Evolutionary conservation across 2,113 vertebrate species (phyloP), one percentile per base, ranked within the genome.

Genomic region (Pao palembangensis): DNA sequence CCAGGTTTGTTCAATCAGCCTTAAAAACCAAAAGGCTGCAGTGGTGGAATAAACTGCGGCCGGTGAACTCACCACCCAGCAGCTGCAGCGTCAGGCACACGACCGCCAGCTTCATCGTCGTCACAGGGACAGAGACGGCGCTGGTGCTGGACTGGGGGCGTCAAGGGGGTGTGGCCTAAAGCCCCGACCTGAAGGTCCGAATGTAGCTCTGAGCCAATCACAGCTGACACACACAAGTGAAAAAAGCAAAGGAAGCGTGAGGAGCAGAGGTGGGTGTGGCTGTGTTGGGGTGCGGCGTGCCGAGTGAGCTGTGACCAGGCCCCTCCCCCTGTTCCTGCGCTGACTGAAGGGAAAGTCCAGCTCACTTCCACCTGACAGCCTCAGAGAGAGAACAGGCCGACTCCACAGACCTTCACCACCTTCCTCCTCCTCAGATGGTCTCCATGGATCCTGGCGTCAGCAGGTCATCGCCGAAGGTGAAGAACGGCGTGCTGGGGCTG

Each of bases 311-410:
- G 8, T 18, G 51, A 56, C 14, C 18, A 10, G 61, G 70, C 66
- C 51, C 67, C 73, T 63, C 73, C 65, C 65, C 55, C 41, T 2
- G 54, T 58, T 55, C 41, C 58, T 54, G 60, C 69, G n/a, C 48
- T 12, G 58, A 21, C 53, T 67, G 59, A 58, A 66, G 60, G 59
- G 80, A 79, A 81, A 79, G 44, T 73, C 51, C 57, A 55, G 72
- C 71, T 85, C 78, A 81, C n/a, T 80, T 42, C 3, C 16, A 66
- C 57, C 73, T 68, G 64, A 82, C 55, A 47, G 58, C 44, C 63
- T 8, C 34, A 44, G 31, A 2, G 10, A 0, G 49, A 75, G 41
- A 70, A 62, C 69, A 76, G 79, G 61, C 2, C 31, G 13, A 2
- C 8, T 47, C 44, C 44, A 16, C 44, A 5, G 43, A 44, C 13